Percentiles rank a stretch among this genome's conserved stretches.
phyloP scores from a whole-genome alignment of 2,797 vertebrate species.

The Selene dorsalis region DNA sequence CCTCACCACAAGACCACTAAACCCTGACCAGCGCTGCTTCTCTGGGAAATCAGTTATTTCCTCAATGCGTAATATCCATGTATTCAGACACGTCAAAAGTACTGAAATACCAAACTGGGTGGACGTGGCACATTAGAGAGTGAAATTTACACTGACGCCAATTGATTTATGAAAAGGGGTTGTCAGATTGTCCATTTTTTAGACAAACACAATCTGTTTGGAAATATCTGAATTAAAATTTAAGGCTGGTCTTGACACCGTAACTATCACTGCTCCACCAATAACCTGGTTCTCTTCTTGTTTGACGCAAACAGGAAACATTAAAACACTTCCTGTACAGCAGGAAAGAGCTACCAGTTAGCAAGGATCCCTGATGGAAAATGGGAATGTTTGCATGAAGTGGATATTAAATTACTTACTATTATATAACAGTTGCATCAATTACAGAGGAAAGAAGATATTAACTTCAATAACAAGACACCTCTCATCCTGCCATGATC shows the following conservation, averaged over 20 bases:
- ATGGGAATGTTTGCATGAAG: neutral
- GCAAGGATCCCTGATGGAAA: neutral
- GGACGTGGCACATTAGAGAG: neutral
- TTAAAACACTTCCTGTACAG: slow-evolving; percentile 28
- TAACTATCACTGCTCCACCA: neutral
- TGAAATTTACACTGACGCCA: neutral
- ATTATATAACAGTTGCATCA: neutral
- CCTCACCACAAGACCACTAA: neutral
- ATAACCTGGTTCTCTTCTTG: slow-evolving; percentile 11
- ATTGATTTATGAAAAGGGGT: neutral
- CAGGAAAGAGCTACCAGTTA: slow-evolving; percentile 15
- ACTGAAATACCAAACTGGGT: neutral
- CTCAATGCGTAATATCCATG: neutral
- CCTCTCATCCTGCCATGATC: neutral
- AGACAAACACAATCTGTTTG: neutral
- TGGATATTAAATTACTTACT: no score
- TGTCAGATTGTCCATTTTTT: neutral
- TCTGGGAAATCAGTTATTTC: slow-evolving; percentile 5
- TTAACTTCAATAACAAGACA: neutral
- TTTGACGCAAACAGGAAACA: slow-evolving; percentile 31
- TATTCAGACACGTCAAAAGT: slow-evolving; percentile 2
- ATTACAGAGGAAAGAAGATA: neutral
- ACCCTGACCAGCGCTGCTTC: slow-evolving; percentile 1
- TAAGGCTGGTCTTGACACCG: neutral
- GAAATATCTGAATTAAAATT: neutral